Evolutionary conservation across 2,888 invertebrate species (phyloP).

Genomic region (Pachydiplax longipennis): DNA sequence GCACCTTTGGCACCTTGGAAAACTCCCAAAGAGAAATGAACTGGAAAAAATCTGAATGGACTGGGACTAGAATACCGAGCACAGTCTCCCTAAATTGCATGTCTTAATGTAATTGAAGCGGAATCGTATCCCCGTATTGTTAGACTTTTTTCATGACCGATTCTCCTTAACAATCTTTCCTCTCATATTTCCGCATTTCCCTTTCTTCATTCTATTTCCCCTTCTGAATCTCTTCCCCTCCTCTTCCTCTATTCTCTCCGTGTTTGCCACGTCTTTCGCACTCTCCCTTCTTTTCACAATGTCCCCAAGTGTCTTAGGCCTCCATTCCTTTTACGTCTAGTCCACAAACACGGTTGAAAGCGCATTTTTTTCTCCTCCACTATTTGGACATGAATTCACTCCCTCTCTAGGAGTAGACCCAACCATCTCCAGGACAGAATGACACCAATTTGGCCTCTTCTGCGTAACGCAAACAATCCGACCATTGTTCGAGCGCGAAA

Average conservation of each 20-base stretch:
- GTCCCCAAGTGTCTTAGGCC: neutral
- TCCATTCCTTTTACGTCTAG: neutral
- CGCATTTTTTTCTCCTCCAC: neutral
- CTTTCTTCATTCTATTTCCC: neutral
- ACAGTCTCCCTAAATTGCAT: too few species aligned
- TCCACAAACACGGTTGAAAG: neutral
- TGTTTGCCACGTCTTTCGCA: neutral
- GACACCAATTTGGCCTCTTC: neutral
- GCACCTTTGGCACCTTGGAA: too few species aligned
- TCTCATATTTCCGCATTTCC: neutral
- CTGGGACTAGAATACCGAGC: too few species aligned
- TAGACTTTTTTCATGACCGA: neutral
- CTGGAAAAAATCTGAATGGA: too few species aligned
- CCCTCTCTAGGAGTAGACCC: neutral
- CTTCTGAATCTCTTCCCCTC: neutral
- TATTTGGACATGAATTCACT: neutral
- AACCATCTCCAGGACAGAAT: neutral
- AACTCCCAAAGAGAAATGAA: too few species aligned
- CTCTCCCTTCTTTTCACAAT: neutral
- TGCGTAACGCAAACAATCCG: neutral
- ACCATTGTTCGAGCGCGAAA: neutral
- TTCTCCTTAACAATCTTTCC: neutral
- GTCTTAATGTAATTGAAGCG: too few species aligned
- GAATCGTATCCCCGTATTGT: too few species aligned
- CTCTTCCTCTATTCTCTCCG: neutral